Conservation (phyloP, 1,140 invertebrate species). For the Drepana arcuata region DNA sequence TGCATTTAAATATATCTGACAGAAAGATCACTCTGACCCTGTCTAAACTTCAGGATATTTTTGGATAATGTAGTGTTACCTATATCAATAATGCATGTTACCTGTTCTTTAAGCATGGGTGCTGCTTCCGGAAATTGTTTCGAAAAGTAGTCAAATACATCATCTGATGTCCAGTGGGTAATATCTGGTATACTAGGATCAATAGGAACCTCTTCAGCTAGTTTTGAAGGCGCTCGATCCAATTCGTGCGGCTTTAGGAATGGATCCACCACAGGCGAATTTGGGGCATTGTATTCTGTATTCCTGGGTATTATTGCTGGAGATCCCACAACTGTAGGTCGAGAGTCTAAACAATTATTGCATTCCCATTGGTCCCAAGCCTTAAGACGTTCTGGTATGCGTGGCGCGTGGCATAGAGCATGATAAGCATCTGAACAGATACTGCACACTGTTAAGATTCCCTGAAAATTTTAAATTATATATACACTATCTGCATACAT, state of each 20-base stretch:
- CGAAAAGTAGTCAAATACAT: constrained; percentile 86
- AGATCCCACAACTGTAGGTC: constrained; percentile 42
- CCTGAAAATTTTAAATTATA: no score
- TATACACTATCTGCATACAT: no score
- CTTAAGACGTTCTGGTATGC: constrained; percentile 71
- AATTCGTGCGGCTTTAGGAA: constrained; percentile 62
- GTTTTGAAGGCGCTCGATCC: constrained; percentile 47
- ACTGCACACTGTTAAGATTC: constrained; percentile 82
- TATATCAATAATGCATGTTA: no score
- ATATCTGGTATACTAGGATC: constrained; percentile 84
- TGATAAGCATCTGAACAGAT: constrained; percentile 89
- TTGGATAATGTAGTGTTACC: no score
- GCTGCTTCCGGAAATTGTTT: constrained; percentile 83
- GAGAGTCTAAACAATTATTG: constrained; percentile 70
- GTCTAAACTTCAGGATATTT: no score
- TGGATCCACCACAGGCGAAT: constrained; percentile 36
- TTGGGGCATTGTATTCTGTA: constrained; percentile 34
- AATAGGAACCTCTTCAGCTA: constrained; percentile 54
- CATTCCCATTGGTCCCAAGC: constrained; percentile 74
- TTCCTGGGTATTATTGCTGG: constrained; percentile 39
- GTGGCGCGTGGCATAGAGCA: constrained; percentile 80
- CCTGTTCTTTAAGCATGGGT: constrained; percentile 85
- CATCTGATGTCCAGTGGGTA: constrained; percentile 83
- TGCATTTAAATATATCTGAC: constrained; percentile 1
- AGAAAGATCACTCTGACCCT: no score